Percentiles rank a stretch among this genome's conserved stretches.
These are phyloP conservation scores for Synergus umbraculus DNA, from an alignment of 2,888 invertebrate genomes.

Conservation along the genomic window DNA sequence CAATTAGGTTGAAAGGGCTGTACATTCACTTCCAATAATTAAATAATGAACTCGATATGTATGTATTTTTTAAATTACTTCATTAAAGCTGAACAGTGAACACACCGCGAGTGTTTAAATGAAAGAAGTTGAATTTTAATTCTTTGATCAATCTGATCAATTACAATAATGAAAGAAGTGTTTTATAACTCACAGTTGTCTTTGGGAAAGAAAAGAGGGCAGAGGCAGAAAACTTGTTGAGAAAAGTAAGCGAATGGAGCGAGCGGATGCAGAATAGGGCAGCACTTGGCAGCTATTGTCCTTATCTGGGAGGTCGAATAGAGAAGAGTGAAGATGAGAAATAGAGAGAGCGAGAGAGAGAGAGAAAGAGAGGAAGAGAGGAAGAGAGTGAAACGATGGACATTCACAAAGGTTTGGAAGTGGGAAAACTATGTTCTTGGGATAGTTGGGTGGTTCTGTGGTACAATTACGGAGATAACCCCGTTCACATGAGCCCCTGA, in stretches of 20 bases:
- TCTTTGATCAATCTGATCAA: background rate
- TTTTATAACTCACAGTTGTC: background rate
- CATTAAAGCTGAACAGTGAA: background rate
- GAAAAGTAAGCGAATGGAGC: slow-evolving; percentile 39
- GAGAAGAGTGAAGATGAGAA: slow-evolving; percentile 42
- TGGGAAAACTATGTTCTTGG: slow-evolving; percentile 30
- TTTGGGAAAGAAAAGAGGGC: slow-evolving; percentile 43
- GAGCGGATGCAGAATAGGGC: slow-evolving; percentile 51
- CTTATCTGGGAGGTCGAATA: slow-evolving; percentile 58
- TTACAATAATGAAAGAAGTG: background rate
- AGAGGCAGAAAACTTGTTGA: slow-evolving; percentile 23
- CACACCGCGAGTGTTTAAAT: background rate
- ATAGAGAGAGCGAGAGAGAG: slow-evolving; percentile 49
- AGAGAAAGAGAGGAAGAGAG: background rate
- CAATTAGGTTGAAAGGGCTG: slow-evolving; percentile 39
- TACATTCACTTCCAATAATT: background rate
- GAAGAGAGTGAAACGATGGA: background rate
- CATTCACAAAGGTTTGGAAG: slow-evolving; percentile 16
- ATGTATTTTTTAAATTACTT: background rate
- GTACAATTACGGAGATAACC: slow-evolving; percentile 40
- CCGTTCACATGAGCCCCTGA: slow-evolving; percentile 16
- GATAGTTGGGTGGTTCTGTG: slow-evolving; percentile 8
- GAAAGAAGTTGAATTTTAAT: too few relatives aligned
- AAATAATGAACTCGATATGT: background rate
- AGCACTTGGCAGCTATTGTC: slow-evolving; percentile 66